These are phyloP conservation scores for Drosophila meridiana DNA, from an alignment of 2,888 invertebrate genomes.

Conservation along the genomic window DNA sequence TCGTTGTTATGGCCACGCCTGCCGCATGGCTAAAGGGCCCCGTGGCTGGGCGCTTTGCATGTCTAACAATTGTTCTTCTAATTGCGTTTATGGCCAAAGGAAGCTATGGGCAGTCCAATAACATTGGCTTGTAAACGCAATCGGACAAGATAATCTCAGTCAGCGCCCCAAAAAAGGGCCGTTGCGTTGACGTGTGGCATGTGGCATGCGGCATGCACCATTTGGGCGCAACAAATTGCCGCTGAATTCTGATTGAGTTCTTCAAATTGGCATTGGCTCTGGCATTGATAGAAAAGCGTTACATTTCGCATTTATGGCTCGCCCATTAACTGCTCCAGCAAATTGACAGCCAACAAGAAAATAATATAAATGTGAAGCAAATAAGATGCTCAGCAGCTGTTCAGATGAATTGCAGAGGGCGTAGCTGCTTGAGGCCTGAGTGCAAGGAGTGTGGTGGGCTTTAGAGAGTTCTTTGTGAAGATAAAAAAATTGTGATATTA, in stretches of 20 bases:
- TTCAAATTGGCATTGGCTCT: conserved; percentile 67
- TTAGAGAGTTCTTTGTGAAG: not conserved
- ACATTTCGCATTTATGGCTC: conserved; percentile 56
- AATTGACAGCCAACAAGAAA: conserved; percentile 57
- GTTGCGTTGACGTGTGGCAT: conserved; percentile 61
- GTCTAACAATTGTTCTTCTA: conserved; percentile 82
- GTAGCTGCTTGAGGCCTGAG: conserved; percentile 1
- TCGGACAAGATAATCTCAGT: conserved; percentile 76
- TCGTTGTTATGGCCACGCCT: conserved; percentile 60
- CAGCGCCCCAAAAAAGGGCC: conserved; percentile 65
- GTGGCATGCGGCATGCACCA: conserved; percentile 49
- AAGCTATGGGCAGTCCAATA: conserved; percentile 38
- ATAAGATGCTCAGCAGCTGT: conserved; percentile 51
- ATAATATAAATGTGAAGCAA: conserved; percentile 60
- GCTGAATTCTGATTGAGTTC: conserved; percentile 67
- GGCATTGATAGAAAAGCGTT: conserved; percentile 64
- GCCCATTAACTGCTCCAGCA: conserved; percentile 60
- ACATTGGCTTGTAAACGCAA: conserved; percentile 77
- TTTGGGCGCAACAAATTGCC: conserved; percentile 55
- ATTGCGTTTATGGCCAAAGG: conserved; percentile 76
- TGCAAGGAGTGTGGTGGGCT: not conserved
- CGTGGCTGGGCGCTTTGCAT: conserved; percentile 65
- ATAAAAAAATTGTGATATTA: too few relatives aligned
- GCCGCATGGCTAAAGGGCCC: conserved; percentile 47
- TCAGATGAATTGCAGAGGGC: conserved; percentile 20